A percentile compares a stretch with the other conserved stretches of the same genome.
Conservation (phyloP, 2,888 invertebrate species). For the Erebia palarica region DNA sequence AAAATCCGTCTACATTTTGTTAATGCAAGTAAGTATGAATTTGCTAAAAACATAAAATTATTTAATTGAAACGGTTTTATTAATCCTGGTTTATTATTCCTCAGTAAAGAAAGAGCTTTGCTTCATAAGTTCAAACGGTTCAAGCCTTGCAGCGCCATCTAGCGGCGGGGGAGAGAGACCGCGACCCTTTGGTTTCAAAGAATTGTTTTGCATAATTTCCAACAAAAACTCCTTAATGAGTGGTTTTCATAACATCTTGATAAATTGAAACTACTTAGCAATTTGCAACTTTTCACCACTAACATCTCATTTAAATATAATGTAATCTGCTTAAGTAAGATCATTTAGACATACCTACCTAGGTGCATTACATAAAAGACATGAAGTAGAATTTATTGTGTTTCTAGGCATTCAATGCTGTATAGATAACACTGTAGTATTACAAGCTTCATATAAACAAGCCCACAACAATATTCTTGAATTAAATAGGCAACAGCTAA, state of each 20-base stretch:
- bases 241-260: not conserved
- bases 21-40: too few relatives aligned
- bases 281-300: slow-evolving; percentile 1
- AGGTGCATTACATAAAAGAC: not conserved
- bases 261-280: not conserved
- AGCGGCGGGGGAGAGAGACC: slow-evolving; percentile 42
- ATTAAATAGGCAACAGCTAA: too few relatives aligned
- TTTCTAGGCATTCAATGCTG: too few relatives aligned
- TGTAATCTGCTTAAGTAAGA: not conserved
- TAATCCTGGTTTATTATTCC: too few relatives aligned
- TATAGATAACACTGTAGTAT: too few relatives aligned
- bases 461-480: too few relatives aligned
- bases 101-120: not conserved
- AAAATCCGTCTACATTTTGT: too few relatives aligned
- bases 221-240: not conserved
- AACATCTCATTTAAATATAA: slow-evolving; percentile 6
- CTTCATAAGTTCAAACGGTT: not conserved
- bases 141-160: slow-evolving; percentile 47
- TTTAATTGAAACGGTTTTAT: too few relatives aligned
- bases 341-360: not conserved
- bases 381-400: not conserved
- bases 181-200: not conserved
- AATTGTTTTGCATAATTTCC: not conserved
- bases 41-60: too few relatives aligned
- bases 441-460: too few relatives aligned